Percentiles rank a stretch among this genome's conserved stretches.
phyloP scores from a whole-genome alignment of 2,888 invertebrate species.

The Chrysolina americana region DNA sequence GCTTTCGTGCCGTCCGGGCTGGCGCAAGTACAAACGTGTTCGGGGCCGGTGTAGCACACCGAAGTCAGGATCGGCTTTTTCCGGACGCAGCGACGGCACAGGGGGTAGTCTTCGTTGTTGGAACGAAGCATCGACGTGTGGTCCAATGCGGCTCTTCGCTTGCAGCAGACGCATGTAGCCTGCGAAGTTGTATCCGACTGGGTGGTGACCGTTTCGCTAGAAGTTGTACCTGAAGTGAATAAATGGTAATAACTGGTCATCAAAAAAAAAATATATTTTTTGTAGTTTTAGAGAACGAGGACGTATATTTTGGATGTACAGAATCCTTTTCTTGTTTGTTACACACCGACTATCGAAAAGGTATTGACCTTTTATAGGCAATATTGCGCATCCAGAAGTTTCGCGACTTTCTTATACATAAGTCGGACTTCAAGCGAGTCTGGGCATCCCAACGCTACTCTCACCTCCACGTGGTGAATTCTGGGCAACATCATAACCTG shows the following conservation, averaged over 20 bases:
- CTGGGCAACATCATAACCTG: too few species aligned
- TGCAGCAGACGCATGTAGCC: slow-evolving; percentile 53
- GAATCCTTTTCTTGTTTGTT: too few species aligned
- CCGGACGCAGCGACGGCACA: slow-evolving; percentile 51
- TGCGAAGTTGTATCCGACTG: slow-evolving; percentile 30
- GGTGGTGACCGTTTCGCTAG: slow-evolving; percentile 8
- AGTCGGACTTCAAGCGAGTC: too few species aligned
- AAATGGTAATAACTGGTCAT: not conserved
- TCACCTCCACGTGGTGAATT: too few species aligned
- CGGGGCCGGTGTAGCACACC: slow-evolving; percentile 47
- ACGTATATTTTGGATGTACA: too few species aligned
- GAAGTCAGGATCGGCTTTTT: slow-evolving; percentile 47
- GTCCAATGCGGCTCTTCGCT: slow-evolving; percentile 44
- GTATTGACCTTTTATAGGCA: too few species aligned
- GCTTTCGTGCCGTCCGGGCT: not conserved
- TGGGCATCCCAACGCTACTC: too few species aligned
- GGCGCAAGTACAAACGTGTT: slow-evolving; percentile 30
- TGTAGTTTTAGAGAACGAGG: too few species aligned
- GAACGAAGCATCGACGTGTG: slow-evolving; percentile 45
- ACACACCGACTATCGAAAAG: too few species aligned
- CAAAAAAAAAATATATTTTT: too few species aligned
- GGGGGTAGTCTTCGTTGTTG: slow-evolving; percentile 44
- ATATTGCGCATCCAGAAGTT: too few species aligned
- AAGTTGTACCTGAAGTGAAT: slow-evolving; percentile 16
- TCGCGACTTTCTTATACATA: too few species aligned